Conservation (phyloP, 2,888 invertebrate species). For the Ophion ventricosus region DNA sequence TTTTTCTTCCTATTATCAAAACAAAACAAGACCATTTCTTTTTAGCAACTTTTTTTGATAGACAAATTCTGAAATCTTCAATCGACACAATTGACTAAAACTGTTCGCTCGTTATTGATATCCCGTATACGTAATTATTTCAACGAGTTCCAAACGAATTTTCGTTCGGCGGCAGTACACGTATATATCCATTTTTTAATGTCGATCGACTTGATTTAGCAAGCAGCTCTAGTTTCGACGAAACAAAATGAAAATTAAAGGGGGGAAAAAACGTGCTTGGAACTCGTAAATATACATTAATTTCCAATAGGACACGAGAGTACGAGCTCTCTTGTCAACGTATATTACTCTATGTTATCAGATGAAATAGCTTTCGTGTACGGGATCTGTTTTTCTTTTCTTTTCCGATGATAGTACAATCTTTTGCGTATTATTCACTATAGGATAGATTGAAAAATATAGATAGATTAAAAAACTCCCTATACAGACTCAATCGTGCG, state of each 20-base stretch:
- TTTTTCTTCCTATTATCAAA: background rate
- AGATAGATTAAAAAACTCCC: conserved; percentile 66
- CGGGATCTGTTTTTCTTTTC: conserved; percentile 29
- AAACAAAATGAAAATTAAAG: conserved; percentile 7
- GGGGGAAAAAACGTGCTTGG: conserved; percentile 31
- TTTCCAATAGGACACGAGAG: conserved; percentile 56
- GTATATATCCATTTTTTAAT: background rate
- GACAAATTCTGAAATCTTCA: background rate
- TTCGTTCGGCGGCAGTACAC: background rate
- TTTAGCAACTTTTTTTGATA: background rate
- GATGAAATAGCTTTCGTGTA: conserved; percentile 51
- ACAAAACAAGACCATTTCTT: background rate
- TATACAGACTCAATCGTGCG: conserved; percentile 54
- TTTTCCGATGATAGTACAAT: conserved; percentile 59
- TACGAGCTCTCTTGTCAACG: conserved; percentile 56
- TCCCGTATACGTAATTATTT: background rate
- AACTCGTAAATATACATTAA: conserved; percentile 49
- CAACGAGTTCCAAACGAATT: background rate
- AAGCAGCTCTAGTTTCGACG: conserved; percentile 6
- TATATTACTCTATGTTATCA: conserved; percentile 58
- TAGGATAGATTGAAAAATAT: conserved; percentile 67
- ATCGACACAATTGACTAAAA: background rate
- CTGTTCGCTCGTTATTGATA: background rate
- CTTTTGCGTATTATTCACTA: conserved; percentile 62
- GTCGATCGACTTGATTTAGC: conserved; percentile 22